Base-by-base conservation (phyloP, 2,888 invertebrate species). In the Volucella zonaria region DNA sequence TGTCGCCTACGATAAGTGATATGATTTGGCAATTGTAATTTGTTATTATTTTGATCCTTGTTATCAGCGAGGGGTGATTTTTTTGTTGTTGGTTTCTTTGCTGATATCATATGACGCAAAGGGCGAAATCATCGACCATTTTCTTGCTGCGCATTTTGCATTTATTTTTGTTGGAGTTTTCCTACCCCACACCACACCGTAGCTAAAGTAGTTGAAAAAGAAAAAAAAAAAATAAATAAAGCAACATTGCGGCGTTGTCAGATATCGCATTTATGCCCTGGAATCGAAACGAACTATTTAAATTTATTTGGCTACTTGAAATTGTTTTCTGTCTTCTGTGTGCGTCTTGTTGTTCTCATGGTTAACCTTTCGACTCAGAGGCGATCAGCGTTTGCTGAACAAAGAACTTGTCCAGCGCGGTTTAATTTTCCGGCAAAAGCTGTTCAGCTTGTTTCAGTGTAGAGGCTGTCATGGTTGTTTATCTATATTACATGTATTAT, bases 101-200 rank as follows among this genome's bases (percentile, higher is more conserved):
- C 31, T 31, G n/a, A 51, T 54, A 82, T 64, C 82, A 83, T 74
- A 79, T 83, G 79, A 75, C 47, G 51, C 12, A 64, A 58, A 18
- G 14, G 23, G 15, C 23, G 12, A 9, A 31, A 1, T 15, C n/a
- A 8, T 8, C 45, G 8, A 58, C 67, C 74, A 80, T 71, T 45
- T 66, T 68, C 8, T 51, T 74, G 49, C 42, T 83, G 82, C 79
- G 79, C 70, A 79, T 10, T 78, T 59, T 75, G 18, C 18, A 43
- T 31, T 31, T 31, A 43, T 70, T 66, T 66, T 40, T 76, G n/a
- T 43, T 43, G 12, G 2, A 45, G 10, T 1, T 51, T 62, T 38
- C 11, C 45, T 18, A 38, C 14, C n/a, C 49, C 18, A 8, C 8
- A 23, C 9, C 3, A 6, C 42, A 8, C n/a, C 14, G 31, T 11